These are phyloP conservation scores for Amblyjoppa fuscipennis DNA, from an alignment of 2,888 invertebrate genomes.

Conservation along the genomic window DNA sequence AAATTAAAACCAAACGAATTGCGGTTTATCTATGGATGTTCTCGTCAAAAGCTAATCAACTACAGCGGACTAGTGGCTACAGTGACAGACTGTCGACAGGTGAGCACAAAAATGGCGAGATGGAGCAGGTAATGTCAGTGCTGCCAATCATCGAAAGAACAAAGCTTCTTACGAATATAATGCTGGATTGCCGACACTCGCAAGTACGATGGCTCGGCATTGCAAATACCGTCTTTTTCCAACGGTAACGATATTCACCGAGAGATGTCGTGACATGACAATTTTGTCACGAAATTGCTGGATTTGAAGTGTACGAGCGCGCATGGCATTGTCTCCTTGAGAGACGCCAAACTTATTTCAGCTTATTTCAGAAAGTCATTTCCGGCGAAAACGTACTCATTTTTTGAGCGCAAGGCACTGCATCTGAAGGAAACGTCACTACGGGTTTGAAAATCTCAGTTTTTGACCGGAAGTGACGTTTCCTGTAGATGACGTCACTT, in stretches of 20 bases:
- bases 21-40: conserved; percentile 29
- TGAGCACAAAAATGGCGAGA: conserved; percentile 65
- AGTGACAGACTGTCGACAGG: conserved; percentile 62
- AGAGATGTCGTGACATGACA: neutral
- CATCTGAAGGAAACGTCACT: no score
- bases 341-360: no score
- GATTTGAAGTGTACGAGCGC: no score
- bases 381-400: no score
- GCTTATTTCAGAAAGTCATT: no score
- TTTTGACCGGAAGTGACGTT: no score
- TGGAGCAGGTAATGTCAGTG: conserved; percentile 60
- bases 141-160: conserved; percentile 42
- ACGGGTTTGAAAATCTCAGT: no score
- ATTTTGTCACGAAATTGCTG: neutral
- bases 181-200: neutral
- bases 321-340: neutral
- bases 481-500: no score
- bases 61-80: conserved; percentile 67
- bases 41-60: conserved; percentile 58
- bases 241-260: neutral
- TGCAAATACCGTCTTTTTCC: neutral
- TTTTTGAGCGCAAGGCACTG: no score
- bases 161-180: neutral
- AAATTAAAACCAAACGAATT: conserved; percentile 18
- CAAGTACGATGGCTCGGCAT: neutral